Percentiles rank a stretch among this genome's conserved stretches.
Conservation (phyloP, 2,797 vertebrate species). For the Falco rusticolus region DNA sequence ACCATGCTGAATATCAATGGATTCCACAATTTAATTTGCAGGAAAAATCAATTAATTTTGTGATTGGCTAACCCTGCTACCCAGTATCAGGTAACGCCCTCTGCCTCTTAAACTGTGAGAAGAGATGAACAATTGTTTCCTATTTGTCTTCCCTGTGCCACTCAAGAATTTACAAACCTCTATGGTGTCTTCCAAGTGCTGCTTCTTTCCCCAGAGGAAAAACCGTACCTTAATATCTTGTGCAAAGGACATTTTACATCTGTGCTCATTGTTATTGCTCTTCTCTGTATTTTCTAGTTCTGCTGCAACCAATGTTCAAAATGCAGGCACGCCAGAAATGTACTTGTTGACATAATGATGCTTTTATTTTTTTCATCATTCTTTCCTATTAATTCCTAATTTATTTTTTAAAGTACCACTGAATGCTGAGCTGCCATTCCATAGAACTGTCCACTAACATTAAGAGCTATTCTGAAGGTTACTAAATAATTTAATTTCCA, state of each 20-base stretch:
- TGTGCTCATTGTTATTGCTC: neutral
- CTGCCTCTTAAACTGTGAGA: neutral
- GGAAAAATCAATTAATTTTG: neutral
- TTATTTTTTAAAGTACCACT: neutral
- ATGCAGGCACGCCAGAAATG: neutral
- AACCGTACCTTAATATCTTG: neutral
- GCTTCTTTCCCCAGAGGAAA: neutral
- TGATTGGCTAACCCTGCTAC: neutral
- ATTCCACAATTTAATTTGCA: neutral
- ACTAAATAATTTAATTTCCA: conserved; percentile 47
- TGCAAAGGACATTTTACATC: neutral
- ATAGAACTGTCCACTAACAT: neutral
- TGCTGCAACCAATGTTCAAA: neutral
- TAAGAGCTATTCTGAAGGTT: conserved; percentile 30
- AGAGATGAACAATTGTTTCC: neutral
- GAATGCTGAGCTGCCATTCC: neutral
- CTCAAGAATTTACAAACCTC: neutral
- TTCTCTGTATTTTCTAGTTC: neutral
- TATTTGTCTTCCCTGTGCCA: neutral
- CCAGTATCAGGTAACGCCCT: neutral
- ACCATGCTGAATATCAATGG: neutral
- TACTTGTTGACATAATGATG: neutral
- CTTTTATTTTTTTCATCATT: conserved; percentile 1
- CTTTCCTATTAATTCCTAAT: neutral
- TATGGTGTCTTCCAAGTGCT: neutral